These are phyloP conservation scores for Xestia xanthographa DNA, from an alignment of 2,888 invertebrate genomes.

Conservation along the genomic window DNA sequence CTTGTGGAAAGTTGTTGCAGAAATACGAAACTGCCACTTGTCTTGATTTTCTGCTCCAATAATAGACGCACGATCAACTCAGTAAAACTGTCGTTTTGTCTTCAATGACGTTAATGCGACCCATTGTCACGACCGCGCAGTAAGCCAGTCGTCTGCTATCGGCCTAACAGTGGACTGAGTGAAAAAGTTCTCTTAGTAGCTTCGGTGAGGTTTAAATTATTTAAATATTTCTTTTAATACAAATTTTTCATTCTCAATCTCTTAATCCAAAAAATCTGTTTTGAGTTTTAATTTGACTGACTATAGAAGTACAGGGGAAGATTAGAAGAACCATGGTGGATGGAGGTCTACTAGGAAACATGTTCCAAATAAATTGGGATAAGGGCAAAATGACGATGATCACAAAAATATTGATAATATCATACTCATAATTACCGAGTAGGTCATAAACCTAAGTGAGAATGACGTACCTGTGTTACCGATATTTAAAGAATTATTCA, in stretches of 20 bases:
- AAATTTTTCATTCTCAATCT: neutral
- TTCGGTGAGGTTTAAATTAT: neutral
- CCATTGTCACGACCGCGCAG: conserved; percentile 11
- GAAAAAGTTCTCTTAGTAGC: conserved; percentile 15
- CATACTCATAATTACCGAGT: neutral
- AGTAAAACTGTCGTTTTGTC: conserved; percentile 8
- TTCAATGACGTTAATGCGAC: neutral
- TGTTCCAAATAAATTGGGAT: neutral
- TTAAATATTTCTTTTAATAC: neutral
- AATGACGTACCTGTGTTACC: neutral
- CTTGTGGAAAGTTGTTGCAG: neutral
- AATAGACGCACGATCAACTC: neutral
- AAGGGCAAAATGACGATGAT: neutral
- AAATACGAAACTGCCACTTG: neutral
- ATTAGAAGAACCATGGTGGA: neutral
- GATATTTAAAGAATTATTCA: neutral
- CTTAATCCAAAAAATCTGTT: neutral
- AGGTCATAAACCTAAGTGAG: too few relatives aligned
- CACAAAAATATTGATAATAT: neutral
- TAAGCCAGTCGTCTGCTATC: conserved; percentile 1
- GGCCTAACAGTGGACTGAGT: neutral
- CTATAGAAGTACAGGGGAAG: neutral
- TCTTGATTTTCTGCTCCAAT: neutral
- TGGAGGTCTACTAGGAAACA: neutral
- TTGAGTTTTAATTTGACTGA: neutral